Evolutionary conservation across 2,888 invertebrate species (phyloP).

Genomic region (Tuta absoluta): DNA sequence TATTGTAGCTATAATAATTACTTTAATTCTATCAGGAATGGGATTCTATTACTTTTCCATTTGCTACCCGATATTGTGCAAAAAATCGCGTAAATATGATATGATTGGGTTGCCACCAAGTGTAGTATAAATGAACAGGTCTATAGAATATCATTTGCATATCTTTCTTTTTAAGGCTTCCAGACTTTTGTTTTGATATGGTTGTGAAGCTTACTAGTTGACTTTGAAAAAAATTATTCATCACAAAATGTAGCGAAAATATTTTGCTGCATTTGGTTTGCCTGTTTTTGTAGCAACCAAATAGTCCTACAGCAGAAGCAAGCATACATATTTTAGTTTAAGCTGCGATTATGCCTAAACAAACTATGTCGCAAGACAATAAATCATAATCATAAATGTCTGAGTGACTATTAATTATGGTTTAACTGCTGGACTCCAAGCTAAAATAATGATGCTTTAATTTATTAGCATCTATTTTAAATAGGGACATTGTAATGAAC

Average conservation of each 20-base stretch:
- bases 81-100: constrained; percentile 79
- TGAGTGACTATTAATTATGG: neutral
- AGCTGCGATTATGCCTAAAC: too few species aligned
- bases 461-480: neutral
- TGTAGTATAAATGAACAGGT: constrained; percentile 48
- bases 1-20: constrained; percentile 78
- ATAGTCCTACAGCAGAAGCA: neutral
- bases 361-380: neutral
- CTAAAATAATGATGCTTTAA: neutral
- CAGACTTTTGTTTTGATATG: constrained; percentile 2
- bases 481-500: neutral
- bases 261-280: too few species aligned
- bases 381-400: neutral
- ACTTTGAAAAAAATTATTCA: neutral
- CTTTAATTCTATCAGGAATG: constrained; percentile 74
- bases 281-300: neutral
- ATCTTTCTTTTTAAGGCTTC: constrained; percentile 30
- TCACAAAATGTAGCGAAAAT: neutral
- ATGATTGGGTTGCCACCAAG: constrained; percentile 77
- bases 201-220: constrained; percentile 1
- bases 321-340: neutral
- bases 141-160: constrained; percentile 43
- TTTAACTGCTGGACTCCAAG: neutral
- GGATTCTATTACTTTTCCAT: constrained; percentile 84
- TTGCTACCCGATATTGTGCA: constrained; percentile 84